Evolutionary conservation across 2,797 vertebrate species (phyloP).

Genomic region (Momotus momota): DNA sequence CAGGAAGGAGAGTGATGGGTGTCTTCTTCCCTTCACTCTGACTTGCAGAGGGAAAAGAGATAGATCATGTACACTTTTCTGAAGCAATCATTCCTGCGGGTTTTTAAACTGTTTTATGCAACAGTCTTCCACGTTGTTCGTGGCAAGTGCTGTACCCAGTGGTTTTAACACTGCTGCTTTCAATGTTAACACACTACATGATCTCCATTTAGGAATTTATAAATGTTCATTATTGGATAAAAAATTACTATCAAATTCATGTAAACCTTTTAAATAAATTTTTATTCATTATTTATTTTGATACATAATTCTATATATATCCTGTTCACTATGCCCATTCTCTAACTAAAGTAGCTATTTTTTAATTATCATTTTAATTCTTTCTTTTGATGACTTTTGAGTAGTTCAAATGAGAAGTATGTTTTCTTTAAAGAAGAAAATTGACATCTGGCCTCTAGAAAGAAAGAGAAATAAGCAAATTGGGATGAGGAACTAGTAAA

Average conservation of each 20-base stretch:
- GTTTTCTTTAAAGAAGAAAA: background rate
- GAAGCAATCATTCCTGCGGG: background rate
- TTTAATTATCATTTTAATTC: background rate
- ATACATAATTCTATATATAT: background rate
- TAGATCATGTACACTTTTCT: background rate
- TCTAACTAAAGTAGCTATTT: background rate
- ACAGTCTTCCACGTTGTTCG: background rate
- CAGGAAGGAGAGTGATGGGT: background rate
- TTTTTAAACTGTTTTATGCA: background rate
- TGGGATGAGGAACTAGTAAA: constrained; percentile 3
- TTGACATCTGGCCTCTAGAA: background rate
- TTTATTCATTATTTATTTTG: background rate
- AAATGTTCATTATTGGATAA: background rate
- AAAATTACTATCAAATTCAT: background rate
- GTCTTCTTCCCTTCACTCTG: background rate
- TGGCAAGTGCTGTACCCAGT: background rate
- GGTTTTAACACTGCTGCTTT: background rate
- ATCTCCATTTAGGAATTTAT: background rate
- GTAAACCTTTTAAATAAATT: background rate
- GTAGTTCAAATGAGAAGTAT: background rate
- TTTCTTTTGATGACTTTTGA: background rate
- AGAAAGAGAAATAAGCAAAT: background rate
- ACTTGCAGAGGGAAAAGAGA: background rate
- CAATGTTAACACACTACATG: background rate
- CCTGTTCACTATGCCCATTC: background rate